Percentiles rank a stretch among this genome's conserved stretches.
phyloP scores from a whole-genome alignment of 2,113 vertebrate species.

The Rhodinocichla rosea region DNA sequence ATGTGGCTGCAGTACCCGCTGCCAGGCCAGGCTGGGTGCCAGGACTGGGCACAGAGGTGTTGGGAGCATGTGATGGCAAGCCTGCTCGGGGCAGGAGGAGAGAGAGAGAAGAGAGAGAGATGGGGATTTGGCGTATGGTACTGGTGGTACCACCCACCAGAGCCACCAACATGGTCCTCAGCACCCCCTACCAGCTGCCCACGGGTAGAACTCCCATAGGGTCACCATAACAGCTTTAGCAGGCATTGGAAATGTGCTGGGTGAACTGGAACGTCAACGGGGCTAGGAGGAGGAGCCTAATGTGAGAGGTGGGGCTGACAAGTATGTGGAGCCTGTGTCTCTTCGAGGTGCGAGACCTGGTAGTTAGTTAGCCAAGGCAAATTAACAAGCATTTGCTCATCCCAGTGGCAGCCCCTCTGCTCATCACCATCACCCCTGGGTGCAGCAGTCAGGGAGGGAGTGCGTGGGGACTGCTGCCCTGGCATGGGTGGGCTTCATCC shows the following conservation, averaged over 20 bases:
- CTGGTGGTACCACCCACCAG: neutral
- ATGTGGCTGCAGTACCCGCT: neutral
- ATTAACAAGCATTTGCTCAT: neutral
- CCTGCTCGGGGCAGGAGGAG: slow-evolving; percentile 14
- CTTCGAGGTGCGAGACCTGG: fast-evolving
- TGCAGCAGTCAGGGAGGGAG: no score
- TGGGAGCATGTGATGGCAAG: neutral
- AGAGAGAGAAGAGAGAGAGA: neutral
- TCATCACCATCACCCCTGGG: neutral
- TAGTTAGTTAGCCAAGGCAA: neutral
- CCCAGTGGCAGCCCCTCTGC: fast-evolving
- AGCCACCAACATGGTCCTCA: fast-evolving
- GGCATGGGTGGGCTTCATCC: no score
- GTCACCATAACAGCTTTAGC: no score
- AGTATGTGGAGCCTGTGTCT: neutral
- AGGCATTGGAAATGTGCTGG: neutral
- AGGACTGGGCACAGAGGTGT: neutral
- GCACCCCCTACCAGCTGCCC: neutral
- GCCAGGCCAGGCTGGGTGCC: slow-evolving; percentile 5
- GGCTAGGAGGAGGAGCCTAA: neutral
- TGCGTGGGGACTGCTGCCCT: neutral
- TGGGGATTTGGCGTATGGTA: fast-evolving
- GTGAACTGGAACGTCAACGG: neutral
- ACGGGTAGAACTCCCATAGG: fast-evolving
- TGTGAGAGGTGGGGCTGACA: neutral